Evolutionary conservation across 2,888 invertebrate species (phyloP), one percentile per base, ranked within the genome.

Genomic region (Meteorus colon): DNA sequence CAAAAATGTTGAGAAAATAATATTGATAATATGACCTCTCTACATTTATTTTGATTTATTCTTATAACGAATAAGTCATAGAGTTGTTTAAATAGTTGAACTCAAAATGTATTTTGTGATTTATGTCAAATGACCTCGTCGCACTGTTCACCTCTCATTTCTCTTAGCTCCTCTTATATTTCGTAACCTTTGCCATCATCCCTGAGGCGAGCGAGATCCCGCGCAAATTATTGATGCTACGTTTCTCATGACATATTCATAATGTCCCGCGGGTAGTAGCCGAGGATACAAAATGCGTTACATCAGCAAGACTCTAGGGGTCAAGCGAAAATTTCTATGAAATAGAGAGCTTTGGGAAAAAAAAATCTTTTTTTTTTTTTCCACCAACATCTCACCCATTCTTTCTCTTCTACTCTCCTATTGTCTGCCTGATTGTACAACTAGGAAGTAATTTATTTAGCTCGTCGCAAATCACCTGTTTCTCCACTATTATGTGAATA

Each of bases 181-280:
- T 55, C n/a, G 4, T 55, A 19, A 55, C 55, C n/a, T 55, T 48
- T 55, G 31, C 51, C 69, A 69, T 69, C 24, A 69, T 69, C 69
- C 69, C 69, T 34, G 29, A 24, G 55, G 69, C 69, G n/a, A 34
- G 31, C 55, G 31, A 55, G 55, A 69, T 69, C 59, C 48, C 60
- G 45, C 37, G 16, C 60, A n/a, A 71, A 71, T 60, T 71, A 71
- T 71, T 71, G 45, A 71, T 71, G 60, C 37, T 4, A 71, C 60
- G 41, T n/a, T 71, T 29, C 41, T 29, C 41, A 71, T 71, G 60
- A 71, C 60, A 41, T 71, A 71, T 71, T 71, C 70, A 71, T 71
- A 62, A 71, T 59, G 24, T 71, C 60, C 60, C 70, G 12, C 12
- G 70, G 60, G 69, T 24, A 69, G 6, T 55, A 14, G 34, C n/a